A percentile compares a stretch with the other conserved stretches of the same genome.
These are phyloP conservation scores for Drosophila ficusphila DNA, from an alignment of 1,140 invertebrate species.

Conservation along the genomic window DNA sequence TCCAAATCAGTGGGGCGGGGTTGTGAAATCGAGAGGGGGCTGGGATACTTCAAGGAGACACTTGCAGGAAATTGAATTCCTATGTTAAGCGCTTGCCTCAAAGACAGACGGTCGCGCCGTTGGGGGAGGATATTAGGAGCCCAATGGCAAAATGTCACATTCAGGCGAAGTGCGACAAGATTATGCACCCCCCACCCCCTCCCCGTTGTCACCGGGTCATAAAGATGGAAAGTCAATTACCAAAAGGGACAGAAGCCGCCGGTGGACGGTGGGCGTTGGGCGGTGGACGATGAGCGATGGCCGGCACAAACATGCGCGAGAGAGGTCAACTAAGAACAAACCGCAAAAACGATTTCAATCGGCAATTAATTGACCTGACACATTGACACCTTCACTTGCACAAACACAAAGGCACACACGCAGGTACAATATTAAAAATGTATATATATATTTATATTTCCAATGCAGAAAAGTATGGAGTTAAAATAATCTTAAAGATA, in stretches of 20 bases:
- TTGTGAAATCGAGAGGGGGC: not conserved
- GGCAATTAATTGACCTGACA: constrained; percentile 41
- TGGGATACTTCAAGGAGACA: constrained; percentile 1
- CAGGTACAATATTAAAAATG: no score
- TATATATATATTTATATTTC: no score
- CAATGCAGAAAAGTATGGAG: no score
- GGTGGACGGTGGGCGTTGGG: no score
- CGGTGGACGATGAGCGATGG: no score
- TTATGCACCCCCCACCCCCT: not conserved
- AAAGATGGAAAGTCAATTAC: constrained; percentile 14
- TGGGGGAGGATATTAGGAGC: not conserved
- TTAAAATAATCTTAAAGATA: no score
- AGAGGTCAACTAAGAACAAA: constrained; percentile 12
- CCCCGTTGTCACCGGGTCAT: not conserved
- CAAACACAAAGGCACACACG: not conserved
- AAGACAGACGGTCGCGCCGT: not conserved
- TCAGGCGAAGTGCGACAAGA: constrained; percentile 21
- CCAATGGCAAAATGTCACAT: constrained; percentile 35
- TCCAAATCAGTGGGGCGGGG: not conserved
- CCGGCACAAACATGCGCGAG: not conserved
- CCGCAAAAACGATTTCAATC: constrained; percentile 29
- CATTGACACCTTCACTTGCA: constrained; percentile 24
- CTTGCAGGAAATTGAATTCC: constrained; percentile 64
- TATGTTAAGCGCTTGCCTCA: constrained; percentile 37
- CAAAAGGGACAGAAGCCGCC: not conserved